Evolutionary conservation across 2,113 vertebrate genomes (phyloP), one percentile per base, ranked within the genome.

Genomic region (Asarcornis scutulata): DNA sequence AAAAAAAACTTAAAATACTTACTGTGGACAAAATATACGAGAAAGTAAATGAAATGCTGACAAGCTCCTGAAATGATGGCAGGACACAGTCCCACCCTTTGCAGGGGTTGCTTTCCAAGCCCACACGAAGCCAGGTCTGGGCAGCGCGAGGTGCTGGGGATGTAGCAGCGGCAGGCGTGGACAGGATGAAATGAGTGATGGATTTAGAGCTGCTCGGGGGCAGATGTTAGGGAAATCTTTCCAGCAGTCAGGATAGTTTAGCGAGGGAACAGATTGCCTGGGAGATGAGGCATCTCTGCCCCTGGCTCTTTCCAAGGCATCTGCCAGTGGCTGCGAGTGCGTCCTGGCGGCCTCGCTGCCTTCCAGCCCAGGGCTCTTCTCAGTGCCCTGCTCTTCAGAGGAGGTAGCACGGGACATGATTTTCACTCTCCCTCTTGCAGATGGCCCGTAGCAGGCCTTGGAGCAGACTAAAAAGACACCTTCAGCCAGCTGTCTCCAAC

Each of bases 61-160:
- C 60, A 66, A 92, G 42, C 18, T 68, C 52, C 56, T 7, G 10
- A 79, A 58, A 31, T n/a, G 46, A 42, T 14, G 21, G 40, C 63
- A 48, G 15, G 18, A 62, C 7, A 32, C 15, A 13, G 9, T 53
- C 0, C 0, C 20, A 13, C 44, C 60, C 46, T 88, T 56, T 69
- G 40, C 36, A 69, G 50, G 10, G 17, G 21, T 25, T 77, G 17
- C 56, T 73, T 59, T 80, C 31, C 13, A 2, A 3, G 2, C 5
- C 0, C 44, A 66, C 59, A n/a, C 8, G 32, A 63, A 46, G 34
- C 42, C 66, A 63, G 22, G 31, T 1, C 20, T 0, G 3, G 58
- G 42, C 58, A 72, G 20, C 10, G 20, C 46, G 20, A 11, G 46
- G 77, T 55, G 48, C 59, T 81, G 80, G 13, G 52, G 36, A 5